Evolutionary conservation across 2,888 invertebrate species (phyloP), one percentile per base, ranked within the genome.

Genomic region (Drosophila niveifrons): DNA sequence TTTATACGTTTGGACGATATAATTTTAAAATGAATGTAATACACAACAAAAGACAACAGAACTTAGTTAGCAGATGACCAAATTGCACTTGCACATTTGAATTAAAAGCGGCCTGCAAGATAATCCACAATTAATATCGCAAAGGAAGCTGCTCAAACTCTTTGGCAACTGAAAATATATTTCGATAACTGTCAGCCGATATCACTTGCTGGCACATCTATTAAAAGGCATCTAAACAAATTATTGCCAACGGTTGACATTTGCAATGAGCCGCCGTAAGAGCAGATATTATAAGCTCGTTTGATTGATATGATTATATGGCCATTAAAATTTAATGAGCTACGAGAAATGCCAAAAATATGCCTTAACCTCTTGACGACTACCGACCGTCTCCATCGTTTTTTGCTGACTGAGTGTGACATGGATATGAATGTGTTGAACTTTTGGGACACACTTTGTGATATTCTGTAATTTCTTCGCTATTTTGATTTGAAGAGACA

Each of bases 251-350:
- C 51, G 50, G 39, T 41, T 75, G 64, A 77, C 75, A 68, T 65
- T 67, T 50, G 48, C 46, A 70, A 58, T 51, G 46, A 34, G 41
- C 10, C 4, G 36, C 36, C 36, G 23, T 11, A 43, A 18, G 56
- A n/a, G 17, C 50, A 44, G 39, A 29, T 50, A 73, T 73, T 72
- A 77, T 72, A 65, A 72, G 68, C 44, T 36, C 36, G 36, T 73
- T 69, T 73, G 78, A 76, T 78, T 71, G 75, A 78, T 74, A 66
- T 62, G 67, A 67, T 74, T 78, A 62, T 74, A 47, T 53, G 63
- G 31, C 58, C 65, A 72, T 76, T 78, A 66, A 76, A 73, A 78
- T 76, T 76, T 73, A 78, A 76, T 76, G 79, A 75, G 80, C 72
- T 67, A 55, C 64, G 50, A 71, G 59, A 50, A 68, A 52, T 68